phyloP scores from a whole-genome alignment of 2,113 vertebrate species.

The Psittacus erithacus region DNA sequence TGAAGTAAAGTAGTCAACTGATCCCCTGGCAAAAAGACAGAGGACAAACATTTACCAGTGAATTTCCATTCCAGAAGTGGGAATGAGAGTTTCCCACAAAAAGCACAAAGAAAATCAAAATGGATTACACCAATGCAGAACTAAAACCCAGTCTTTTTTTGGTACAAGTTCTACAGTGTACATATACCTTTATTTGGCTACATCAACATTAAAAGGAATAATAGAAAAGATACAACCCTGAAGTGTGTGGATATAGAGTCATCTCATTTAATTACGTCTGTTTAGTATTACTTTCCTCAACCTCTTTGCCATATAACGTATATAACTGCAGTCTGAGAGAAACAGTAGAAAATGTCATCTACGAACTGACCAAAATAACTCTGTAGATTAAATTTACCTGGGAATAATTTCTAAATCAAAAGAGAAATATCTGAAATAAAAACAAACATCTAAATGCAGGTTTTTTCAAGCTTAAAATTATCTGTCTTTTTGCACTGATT shows the following conservation, averaged over 20 bases:
- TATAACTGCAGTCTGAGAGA: not conserved
- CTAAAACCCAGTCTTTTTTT: not conserved
- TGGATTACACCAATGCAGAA: not conserved
- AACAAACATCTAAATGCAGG: not conserved
- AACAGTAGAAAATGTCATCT: not conserved
- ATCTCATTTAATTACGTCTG: not conserved
- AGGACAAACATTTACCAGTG: slow-evolving; percentile 53
- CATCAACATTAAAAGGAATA: not conserved
- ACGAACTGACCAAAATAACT: not conserved
- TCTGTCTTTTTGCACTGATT: not conserved
- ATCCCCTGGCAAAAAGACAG: not conserved
- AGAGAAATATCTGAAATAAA: not conserved
- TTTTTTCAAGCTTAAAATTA: not conserved
- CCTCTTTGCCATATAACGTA: not conserved
- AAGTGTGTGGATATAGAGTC: not conserved
- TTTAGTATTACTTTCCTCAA: not conserved
- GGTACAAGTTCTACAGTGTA: not conserved
- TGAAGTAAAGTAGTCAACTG: not conserved
- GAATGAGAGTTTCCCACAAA: not conserved
- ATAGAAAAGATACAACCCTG: not conserved
- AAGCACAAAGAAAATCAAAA: not conserved
- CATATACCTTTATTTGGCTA: not conserved
- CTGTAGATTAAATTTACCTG: not conserved
- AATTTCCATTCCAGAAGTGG: slow-evolving; percentile 4
- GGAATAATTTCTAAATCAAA: not conserved